These are phyloP conservation scores for Heliconius charithonia DNA, from an alignment of 2,888 invertebrate species.

Conservation along the genomic window DNA sequence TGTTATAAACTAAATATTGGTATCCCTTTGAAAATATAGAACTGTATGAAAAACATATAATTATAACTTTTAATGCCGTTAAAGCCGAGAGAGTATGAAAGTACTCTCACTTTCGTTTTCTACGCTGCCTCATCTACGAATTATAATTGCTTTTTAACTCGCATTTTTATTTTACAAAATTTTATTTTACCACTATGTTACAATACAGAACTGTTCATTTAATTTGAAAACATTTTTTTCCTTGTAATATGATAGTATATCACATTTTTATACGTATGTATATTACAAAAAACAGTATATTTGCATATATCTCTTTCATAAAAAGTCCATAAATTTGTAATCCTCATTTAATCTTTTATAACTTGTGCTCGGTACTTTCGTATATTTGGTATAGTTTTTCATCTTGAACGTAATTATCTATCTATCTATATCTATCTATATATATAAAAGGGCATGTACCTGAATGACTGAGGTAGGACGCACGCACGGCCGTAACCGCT, in stretches of 20 bases:
- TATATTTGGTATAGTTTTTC: too few relatives aligned
- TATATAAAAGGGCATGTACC: too few relatives aligned
- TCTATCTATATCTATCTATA: too few relatives aligned
- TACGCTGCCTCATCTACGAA: conserved; percentile 44
- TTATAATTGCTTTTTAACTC: conserved; percentile 47
- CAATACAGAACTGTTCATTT: conserved; percentile 5
- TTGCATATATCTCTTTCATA: too few relatives aligned
- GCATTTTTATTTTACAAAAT: not conserved
- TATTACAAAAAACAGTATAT: not conserved
- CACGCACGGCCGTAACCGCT: too few relatives aligned
- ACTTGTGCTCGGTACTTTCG: too few relatives aligned
- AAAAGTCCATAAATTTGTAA: too few relatives aligned
- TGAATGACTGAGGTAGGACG: too few relatives aligned
- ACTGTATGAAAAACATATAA: not conserved
- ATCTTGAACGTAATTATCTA: too few relatives aligned
- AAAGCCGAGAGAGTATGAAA: conserved; percentile 26
- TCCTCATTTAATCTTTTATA: too few relatives aligned
- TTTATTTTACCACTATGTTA: not conserved
- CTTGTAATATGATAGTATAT: not conserved
- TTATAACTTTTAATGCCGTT: conserved; percentile 10
- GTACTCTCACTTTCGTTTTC: conserved; percentile 49
- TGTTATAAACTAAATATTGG: too few relatives aligned
- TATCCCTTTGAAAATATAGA: not conserved
- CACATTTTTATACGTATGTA: too few relatives aligned
- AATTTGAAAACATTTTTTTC: not conserved